These are phyloP conservation scores for Choristoneura fumiferana DNA, from an alignment of 1,140 invertebrate genomes.

Conservation along the genomic window DNA sequence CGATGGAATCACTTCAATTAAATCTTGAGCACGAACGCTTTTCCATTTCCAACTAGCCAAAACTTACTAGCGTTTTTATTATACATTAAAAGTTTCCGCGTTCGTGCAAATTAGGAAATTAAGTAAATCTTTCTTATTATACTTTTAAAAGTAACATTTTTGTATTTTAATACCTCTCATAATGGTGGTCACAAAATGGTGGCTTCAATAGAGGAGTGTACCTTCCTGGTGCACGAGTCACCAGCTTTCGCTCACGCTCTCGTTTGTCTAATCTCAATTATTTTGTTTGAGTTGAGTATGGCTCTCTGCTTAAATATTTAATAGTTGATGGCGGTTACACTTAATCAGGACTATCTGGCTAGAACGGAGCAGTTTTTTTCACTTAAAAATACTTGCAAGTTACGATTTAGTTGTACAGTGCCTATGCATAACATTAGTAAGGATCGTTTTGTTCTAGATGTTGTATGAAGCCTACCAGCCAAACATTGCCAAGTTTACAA, in stretches of 20 bases:
- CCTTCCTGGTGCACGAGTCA: not conserved
- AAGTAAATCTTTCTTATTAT: not conserved
- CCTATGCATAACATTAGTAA: no score
- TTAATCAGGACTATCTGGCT: no score
- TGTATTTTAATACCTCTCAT: not conserved
- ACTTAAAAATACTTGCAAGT: no score
- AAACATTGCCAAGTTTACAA: conserved; percentile 10
- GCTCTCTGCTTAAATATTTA: no score
- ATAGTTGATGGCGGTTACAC: no score
- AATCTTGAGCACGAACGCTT: conserved; percentile 1
- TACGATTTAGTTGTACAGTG: no score
- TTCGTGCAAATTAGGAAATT: conserved; percentile 12
- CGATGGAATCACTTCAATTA: no score
- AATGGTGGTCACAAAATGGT: conserved; percentile 7
- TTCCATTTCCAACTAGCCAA: not conserved
- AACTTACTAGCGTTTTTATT: no score
- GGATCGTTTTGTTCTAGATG: no score
- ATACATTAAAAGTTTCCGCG: not conserved
- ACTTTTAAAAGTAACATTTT: not conserved
- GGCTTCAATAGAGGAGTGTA: not conserved
- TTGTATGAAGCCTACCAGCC: not conserved
- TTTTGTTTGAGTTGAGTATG: no score
- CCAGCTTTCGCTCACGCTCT: not conserved
- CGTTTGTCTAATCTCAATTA: no score
- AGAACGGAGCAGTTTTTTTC: no score